A percentile compares a stretch with the other conserved stretches of the same genome.
Conservation (phyloP, 2,888 invertebrate genomes). For the Trisateles emortualis region DNA sequence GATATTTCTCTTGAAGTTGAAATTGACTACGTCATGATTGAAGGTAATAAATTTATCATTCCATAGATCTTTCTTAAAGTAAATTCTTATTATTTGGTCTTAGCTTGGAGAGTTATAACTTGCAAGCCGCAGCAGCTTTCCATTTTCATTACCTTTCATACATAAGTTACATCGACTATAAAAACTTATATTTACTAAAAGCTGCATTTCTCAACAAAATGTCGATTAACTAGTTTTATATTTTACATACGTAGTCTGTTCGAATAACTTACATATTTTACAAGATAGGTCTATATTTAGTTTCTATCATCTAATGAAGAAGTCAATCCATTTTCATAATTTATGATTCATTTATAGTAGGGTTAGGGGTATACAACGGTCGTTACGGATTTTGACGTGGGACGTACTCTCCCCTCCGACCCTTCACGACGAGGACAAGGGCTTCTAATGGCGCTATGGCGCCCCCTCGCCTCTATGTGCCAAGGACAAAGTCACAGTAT, state of each 20-base stretch:
- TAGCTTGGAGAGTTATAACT: slow-evolving; percentile 17
- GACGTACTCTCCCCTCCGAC: slow-evolving; percentile 12
- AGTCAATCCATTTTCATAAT: background rate
- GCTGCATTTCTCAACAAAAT: no score
- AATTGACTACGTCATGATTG: slow-evolving; percentile 17
- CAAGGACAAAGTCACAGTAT: slow-evolving; percentile 39
- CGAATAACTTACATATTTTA: no score
- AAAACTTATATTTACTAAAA: slow-evolving; percentile 15
- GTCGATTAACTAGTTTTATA: background rate
- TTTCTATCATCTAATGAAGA: background rate
- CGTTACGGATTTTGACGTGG: background rate
- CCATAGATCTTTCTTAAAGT: slow-evolving; percentile 15
- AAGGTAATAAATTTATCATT: slow-evolving; percentile 9
- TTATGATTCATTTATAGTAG: background rate
- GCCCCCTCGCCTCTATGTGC: slow-evolving; percentile 36
- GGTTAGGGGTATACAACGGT: background rate
- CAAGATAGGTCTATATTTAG: background rate
- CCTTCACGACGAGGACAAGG: slow-evolving; percentile 31
- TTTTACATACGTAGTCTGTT: background rate
- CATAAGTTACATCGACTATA: slow-evolving; percentile 25
- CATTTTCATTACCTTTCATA: slow-evolving; percentile 25
- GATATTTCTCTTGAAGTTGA: slow-evolving; percentile 5
- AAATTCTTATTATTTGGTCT: slow-evolving; percentile 27
- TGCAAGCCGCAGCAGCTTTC: slow-evolving; percentile 23
- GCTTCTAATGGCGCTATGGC: slow-evolving; percentile 25